Percentiles rank a stretch among this genome's conserved stretches.
These are phyloP conservation scores for Apodemia zela DNA, from an alignment of 2,888 invertebrate species.

Conservation along the genomic window DNA sequence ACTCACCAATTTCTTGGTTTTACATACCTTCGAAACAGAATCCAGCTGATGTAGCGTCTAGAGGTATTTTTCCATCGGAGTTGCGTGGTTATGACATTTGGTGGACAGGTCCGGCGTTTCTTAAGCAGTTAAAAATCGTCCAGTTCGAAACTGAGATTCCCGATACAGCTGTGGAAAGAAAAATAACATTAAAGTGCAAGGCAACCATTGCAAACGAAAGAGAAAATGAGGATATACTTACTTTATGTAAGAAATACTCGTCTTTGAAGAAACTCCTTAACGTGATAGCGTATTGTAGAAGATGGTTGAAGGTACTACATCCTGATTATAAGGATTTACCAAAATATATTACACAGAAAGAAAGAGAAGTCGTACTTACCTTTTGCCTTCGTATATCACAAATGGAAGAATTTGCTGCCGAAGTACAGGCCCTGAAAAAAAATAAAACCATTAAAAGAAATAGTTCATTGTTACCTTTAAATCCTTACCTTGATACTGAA, in stretches of 20 bases:
- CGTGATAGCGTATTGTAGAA: background rate
- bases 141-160: too few species aligned
- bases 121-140: too few species aligned
- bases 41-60: too few species aligned
- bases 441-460: background rate
- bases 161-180: too few species aligned
- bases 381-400: background rate
- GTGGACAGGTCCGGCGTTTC: too few species aligned
- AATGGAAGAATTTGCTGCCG: background rate
- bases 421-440: background rate
- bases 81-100: too few species aligned
- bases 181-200: too few species aligned
- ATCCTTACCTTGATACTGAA: background rate
- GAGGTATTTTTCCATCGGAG: too few species aligned
- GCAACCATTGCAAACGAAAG: too few species aligned
- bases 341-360: background rate
- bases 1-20: too few species aligned
- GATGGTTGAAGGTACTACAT: background rate
- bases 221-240: background rate
- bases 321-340: too few species aligned
- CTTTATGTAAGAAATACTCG: constrained; percentile 30
- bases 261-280: constrained; percentile 11
- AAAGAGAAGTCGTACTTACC: background rate
- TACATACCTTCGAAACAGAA: too few species aligned
- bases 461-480: background rate